phyloP scores from a whole-genome alignment of 2,797 vertebrate genomes.

The Sebastes matsubarae region DNA sequence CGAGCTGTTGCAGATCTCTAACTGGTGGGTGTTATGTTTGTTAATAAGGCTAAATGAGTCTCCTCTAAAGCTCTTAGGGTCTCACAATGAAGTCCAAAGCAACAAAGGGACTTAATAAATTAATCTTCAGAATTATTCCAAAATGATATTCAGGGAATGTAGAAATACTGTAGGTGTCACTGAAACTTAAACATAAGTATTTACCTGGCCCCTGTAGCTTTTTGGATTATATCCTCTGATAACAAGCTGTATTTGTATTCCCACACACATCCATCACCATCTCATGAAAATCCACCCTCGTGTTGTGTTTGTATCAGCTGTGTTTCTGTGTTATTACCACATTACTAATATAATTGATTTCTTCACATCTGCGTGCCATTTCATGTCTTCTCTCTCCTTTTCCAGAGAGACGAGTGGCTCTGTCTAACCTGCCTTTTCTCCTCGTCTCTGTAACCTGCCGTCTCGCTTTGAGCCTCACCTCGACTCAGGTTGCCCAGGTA shows the following conservation, averaged over 20 bases:
- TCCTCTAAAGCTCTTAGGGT: constrained; percentile 46
- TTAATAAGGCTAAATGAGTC: constrained; percentile 44
- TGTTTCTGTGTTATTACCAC: neutral
- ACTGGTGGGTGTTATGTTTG: constrained; percentile 47
- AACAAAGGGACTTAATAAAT: constrained; percentile 58
- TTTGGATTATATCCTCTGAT: neutral
- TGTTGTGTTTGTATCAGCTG: neutral
- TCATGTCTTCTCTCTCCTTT: constrained; percentile 8
- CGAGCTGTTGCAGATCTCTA: constrained; percentile 20
- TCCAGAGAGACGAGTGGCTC: constrained; percentile 25
- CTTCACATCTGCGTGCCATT: constrained; percentile 21
- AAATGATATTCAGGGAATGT: constrained; percentile 11
- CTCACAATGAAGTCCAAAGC: constrained; percentile 33
- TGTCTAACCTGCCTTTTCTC: constrained; percentile 36
- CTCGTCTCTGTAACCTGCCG: constrained; percentile 62
- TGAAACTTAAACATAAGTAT: neutral
- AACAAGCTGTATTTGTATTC: neutral
- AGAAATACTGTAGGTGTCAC: neutral
- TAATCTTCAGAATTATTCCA: constrained; percentile 37
- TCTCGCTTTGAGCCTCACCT: constrained; percentile 80
- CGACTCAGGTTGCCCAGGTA: constrained; percentile 83
- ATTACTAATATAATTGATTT: neutral
- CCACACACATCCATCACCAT: neutral
- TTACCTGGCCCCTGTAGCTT: neutral
- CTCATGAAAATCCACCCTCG: neutral